These are phyloP conservation scores for Alectoris magna DNA, from an alignment of 2,797 vertebrate genomes.

Conservation along the genomic window DNA sequence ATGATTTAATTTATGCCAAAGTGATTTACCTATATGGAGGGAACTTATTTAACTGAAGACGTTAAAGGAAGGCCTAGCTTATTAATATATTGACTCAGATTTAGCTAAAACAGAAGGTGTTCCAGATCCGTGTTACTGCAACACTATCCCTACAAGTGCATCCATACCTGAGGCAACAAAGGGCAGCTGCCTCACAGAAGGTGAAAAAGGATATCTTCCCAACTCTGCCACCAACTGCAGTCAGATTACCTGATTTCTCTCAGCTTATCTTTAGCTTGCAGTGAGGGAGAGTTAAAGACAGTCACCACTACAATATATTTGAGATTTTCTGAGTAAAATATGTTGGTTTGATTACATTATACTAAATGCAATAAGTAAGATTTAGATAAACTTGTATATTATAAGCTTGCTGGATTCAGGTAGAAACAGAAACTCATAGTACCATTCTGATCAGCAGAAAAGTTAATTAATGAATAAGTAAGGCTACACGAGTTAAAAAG, in stretches of 20 bases:
- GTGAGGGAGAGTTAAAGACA: neutral
- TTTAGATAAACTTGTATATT: neutral
- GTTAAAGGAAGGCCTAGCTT: neutral
- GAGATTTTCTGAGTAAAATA: neutral
- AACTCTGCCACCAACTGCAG: neutral
- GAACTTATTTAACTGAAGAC: neutral
- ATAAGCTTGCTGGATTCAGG: neutral
- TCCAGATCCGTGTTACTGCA: neutral
- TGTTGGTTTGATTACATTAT: neutral
- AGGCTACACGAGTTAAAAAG: neutral
- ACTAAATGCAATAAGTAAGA: neutral
- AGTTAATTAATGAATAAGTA: neutral
- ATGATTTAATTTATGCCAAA: neutral
- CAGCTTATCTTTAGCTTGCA: neutral
- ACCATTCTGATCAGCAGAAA: neutral
- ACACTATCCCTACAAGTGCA: neutral
- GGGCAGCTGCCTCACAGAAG: neutral
- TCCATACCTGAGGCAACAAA: rapidly evolving
- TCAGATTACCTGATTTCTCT: neutral
- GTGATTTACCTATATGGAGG: neutral
- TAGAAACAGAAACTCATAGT: neutral
- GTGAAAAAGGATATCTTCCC: neutral
- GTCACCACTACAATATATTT: neutral
- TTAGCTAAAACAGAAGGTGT: neutral
- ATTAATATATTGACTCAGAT: neutral